Base-by-base conservation (phyloP, 1,140 invertebrate species). In the Zaprionus gabonicus region DNA sequence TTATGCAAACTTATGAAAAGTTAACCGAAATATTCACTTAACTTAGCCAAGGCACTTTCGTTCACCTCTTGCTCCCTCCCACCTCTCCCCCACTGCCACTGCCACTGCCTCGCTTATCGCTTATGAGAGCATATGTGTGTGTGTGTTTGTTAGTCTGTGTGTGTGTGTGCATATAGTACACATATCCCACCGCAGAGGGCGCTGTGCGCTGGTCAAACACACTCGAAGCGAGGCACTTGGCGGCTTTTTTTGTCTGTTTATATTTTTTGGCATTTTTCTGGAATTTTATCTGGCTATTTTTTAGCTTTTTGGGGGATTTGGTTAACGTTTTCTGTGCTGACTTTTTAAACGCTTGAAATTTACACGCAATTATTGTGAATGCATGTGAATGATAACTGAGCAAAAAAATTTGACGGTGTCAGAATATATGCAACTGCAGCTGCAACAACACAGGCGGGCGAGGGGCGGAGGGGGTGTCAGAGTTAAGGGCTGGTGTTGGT, bases 311-410 rank as follows among this genome's bases (percentile, higher is more conserved):
- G 31, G 9, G 4, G 38, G 13, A 41, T 41, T 63, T 44, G 56
- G 53, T 67, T 56, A 41, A 31, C 57, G 44, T 77, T 68, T 74
- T 71, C 17, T 51, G 58, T 31, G 56, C 62, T 68, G 66, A 46
- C 66, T 71, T 84, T 67, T 69, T 81, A 71, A 71, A 66, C 63
- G 66, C 56, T 62, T 63, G 57, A 80, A 80, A 87, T 80, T 82
- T 82, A 78, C 83, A 86, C 70, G 76, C 83, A 87, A 83, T 86
- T 87, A 87, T 83, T 82, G 73, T 71, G 73, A 86, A 82, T 80
- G 69, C 78, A 74, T 82, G 70, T 71, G 76, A 76, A 77, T 80
- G 72, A 82, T 76, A 76, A 77, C 57, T 53, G 73, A 17, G 60
- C 23, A 60, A 56, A 56, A 63, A 49, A 59, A 58, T 12, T 28